Evolutionary conservation across 2,888 invertebrate genomes (phyloP).

Genomic region (Ennomos quercinarius): DNA sequence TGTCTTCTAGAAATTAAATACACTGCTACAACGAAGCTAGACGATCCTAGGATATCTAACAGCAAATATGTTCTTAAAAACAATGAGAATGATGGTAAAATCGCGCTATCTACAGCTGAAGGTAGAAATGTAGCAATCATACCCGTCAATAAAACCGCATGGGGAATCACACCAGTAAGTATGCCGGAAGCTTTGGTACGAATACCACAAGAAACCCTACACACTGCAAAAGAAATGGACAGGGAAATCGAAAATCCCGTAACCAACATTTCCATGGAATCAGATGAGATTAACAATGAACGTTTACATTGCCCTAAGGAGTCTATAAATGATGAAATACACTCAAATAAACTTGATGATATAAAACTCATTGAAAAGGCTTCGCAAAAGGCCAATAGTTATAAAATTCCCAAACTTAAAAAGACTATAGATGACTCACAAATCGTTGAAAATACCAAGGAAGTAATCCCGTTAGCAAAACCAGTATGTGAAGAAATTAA

Average conservation of each 20-base stretch:
- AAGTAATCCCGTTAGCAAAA: constrained; percentile 15
- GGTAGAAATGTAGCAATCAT: constrained; percentile 58
- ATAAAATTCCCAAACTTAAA: constrained; percentile 51
- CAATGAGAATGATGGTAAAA: constrained; percentile 50
- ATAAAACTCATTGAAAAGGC: constrained; percentile 20
- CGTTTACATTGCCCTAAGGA: constrained; percentile 20
- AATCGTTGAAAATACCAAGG: constrained; percentile 16
- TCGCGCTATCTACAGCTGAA: constrained; percentile 48
- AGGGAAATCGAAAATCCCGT: constrained; percentile 55
- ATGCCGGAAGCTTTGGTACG: constrained; percentile 57
- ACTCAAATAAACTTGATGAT: constrained; percentile 13
- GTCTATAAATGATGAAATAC: constrained; percentile 15
- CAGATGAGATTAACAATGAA: constrained; percentile 53
- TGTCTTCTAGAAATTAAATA: constrained; percentile 66
- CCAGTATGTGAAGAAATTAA: constrained; percentile 12
- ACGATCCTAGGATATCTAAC: constrained; percentile 68
- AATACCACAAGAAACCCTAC: constrained; percentile 35
- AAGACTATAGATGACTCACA: constrained; percentile 14
- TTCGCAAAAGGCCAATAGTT: constrained; percentile 29
- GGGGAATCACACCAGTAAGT: constrained; percentile 50
- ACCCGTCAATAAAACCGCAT: constrained; percentile 52
- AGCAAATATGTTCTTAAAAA: constrained; percentile 58
- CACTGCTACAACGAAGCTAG: constrained; percentile 54
- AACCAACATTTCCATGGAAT: constrained; percentile 52
- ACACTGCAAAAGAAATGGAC: constrained; percentile 52